These are phyloP conservation scores for Coranthus polyacanthus DNA, from an alignment of 2,797 vertebrate genomes.

Conservation along the genomic window DNA sequence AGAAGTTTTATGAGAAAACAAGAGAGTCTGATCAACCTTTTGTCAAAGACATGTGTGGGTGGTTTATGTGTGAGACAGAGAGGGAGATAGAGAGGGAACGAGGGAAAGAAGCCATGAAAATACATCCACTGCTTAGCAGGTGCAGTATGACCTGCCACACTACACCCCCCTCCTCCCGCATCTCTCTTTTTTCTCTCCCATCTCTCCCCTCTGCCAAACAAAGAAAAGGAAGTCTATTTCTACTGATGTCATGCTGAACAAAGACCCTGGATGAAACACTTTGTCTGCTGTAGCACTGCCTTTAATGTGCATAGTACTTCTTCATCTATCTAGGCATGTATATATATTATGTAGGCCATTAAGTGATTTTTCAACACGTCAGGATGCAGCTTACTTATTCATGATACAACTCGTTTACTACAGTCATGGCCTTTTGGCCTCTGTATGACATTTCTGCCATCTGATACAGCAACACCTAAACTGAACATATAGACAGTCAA, in stretches of 20 bases:
- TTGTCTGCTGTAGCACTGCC: constrained; percentile 8
- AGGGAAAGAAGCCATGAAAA: constrained; percentile 45
- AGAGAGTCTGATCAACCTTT: constrained; percentile 63
- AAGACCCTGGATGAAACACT: constrained; percentile 61
- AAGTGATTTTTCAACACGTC: too few species aligned
- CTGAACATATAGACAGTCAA: constrained; percentile 27
- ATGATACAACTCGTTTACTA: neutral
- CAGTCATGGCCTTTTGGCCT: neutral
- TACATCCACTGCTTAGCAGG: constrained; percentile 73
- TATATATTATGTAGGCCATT: constrained; percentile 12
- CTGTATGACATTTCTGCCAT: constrained; percentile 24
- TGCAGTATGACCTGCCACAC: constrained; percentile 69
- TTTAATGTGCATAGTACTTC: constrained; percentile 48
- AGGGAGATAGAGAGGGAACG: constrained; percentile 15
- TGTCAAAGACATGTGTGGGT: constrained; percentile 46
- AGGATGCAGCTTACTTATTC: constrained; percentile 2
- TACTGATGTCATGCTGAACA: constrained; percentile 63
- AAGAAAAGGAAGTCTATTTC: constrained; percentile 58
- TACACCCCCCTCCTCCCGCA: constrained; percentile 37
- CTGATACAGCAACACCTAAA: constrained; percentile 24
- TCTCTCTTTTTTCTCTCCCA: constrained; percentile 43
- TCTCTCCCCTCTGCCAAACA: constrained; percentile 55
- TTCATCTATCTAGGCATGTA: too few species aligned
- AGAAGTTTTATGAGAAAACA: constrained; percentile 62
- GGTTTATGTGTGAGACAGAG: constrained; percentile 21